Conservation (phyloP, 2,888 invertebrate species). For the Oxycera nigricornis region DNA sequence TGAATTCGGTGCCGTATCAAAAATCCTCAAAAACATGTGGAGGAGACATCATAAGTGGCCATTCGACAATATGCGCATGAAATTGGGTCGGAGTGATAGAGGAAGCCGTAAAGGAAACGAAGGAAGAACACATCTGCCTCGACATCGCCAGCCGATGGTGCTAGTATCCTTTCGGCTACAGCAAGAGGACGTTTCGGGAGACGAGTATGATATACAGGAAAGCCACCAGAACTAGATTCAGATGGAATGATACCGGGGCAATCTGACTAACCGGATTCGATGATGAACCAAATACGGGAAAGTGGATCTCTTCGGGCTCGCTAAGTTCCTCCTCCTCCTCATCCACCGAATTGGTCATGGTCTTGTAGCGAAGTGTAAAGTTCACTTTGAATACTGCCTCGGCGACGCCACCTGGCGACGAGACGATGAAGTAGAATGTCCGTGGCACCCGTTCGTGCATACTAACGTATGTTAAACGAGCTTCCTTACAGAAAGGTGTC, state of each 20-base stretch:
- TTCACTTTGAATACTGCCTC: constrained; percentile 61
- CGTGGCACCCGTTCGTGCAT: constrained; percentile 62
- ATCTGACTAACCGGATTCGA: constrained; percentile 12
- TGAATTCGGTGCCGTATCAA: not conserved
- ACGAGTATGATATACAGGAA: constrained; percentile 39
- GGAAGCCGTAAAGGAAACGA: not conserved
- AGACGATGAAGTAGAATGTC: constrained; percentile 62
- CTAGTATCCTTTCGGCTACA: constrained; percentile 41
- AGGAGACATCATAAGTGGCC: not conserved
- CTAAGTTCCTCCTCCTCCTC: constrained; percentile 61
- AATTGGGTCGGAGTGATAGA: not conserved
- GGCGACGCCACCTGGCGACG: constrained; percentile 61
- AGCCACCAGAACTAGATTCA: constrained; percentile 25
- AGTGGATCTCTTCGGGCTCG: constrained; percentile 62
- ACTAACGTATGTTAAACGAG: constrained; percentile 62
- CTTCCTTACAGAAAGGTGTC: constrained; percentile 62
- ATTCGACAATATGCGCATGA: constrained; percentile 6
- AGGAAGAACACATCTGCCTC: not conserved
- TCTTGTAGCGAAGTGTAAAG: constrained; percentile 61
- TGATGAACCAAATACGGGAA: constrained; percentile 58
- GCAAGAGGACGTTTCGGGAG: constrained; percentile 41
- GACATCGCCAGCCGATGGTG: not conserved
- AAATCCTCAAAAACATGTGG: not conserved
- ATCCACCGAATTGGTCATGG: constrained; percentile 59
- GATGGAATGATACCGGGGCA: not conserved